Evolutionary conservation across 2,797 vertebrate genomes (phyloP), one percentile per base, ranked within the genome.

Genomic region (Danio tinwini): DNA sequence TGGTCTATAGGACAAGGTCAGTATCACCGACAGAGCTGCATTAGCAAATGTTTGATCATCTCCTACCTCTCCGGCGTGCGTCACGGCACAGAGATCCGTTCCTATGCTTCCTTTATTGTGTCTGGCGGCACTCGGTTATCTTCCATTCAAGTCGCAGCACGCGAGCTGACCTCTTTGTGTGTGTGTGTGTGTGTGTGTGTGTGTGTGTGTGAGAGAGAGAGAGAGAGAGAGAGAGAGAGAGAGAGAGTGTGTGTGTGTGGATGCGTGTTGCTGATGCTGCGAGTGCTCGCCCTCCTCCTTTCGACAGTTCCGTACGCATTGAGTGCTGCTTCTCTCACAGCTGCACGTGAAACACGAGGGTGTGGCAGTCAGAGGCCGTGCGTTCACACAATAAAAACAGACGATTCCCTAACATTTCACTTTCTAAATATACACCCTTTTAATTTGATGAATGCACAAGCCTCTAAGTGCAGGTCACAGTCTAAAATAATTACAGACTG

Each of bases 231-330:
- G 29, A 29, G 29, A 29, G 29, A n/a, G n/a, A n/a, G 29, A 29
- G 29, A 29, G 29, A 29, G 29, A n/a, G n/a, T 29, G 29, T 1
- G 76, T 2, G 75, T 93, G 92, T 40, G 53, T 16, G 74, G 92
- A 91, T 44, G 56, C 74, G 92, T 92, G 92, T 86, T 93, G 92
- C 93, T 93, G 93, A 93, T 93, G 93, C 91, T 94, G 94, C 91
- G 91, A 87, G 92, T 91, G 89, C 90, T 81, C 88, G 91, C 52
- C 39, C 55, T 50, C 64, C 44, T 72, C 67, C 76, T 67, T 69
- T 85, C 86, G 69, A 65, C 67, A 53, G 83, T 87, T 19, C 72
- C 82, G 70, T 19, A 81, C 79, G 75, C 52, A 80, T 72, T 58
- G 56, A 52, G 67, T 42, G 61, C 82, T 50, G 85, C 80, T 87